These are phyloP conservation scores for Callinectes sapidus DNA, from an alignment of 2,888 invertebrate species.

Conservation along the genomic window DNA sequence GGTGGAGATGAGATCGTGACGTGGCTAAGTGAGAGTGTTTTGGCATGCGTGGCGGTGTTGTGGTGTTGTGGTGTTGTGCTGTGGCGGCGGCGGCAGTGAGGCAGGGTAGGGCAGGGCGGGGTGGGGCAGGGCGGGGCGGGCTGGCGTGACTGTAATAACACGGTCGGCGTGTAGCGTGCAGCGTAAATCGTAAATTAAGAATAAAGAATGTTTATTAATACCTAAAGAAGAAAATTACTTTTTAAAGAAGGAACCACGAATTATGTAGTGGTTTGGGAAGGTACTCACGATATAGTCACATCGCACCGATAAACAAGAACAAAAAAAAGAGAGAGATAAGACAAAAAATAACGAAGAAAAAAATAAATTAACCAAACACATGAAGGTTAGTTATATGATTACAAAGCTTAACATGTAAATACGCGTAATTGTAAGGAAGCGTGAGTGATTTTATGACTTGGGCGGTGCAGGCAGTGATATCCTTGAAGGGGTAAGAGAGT, in stretches of 20 bases:
- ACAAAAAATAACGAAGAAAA: not conserved
- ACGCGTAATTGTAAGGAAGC: not conserved
- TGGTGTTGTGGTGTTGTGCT: constrained; percentile 3
- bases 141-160: constrained; percentile 34
- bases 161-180: constrained; percentile 12
- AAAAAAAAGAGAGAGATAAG: not conserved
- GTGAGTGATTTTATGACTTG: not conserved
- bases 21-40: not conserved
- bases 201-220: constrained; percentile 32
- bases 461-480: not conserved
- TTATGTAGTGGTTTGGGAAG: not conserved
- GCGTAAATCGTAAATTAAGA: constrained; percentile 10
- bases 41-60: not conserved
- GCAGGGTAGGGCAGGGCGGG: too few relatives aligned
- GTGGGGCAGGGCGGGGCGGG: not conserved
- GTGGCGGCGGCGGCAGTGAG: not conserved
- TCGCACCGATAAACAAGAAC: not conserved
- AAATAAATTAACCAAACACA: not conserved
- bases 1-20: constrained; percentile 3
- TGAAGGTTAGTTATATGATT: not conserved
- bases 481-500: not conserved
- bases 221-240: constrained; percentile 33
- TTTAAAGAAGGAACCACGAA: constrained; percentile 13
- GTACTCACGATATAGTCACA: not conserved
- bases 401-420: not conserved